These are phyloP conservation scores for Gymnocypris eckloni DNA, from an alignment of 2,797 vertebrate genomes.

Conservation along the genomic window DNA sequence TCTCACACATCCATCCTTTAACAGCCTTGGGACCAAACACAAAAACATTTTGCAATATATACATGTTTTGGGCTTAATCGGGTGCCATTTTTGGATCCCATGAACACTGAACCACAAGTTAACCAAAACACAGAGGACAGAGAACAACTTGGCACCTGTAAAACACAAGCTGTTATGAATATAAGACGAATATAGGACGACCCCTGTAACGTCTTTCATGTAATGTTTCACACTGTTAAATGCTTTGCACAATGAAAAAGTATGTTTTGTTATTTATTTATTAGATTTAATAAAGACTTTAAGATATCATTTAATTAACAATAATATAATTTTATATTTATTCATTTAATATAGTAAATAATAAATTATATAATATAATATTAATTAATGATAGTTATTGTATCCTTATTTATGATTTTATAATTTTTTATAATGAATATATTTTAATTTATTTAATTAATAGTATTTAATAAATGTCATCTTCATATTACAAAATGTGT, in stretches of 20 bases:
- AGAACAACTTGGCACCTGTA: constrained; percentile 1
- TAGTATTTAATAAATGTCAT: background rate
- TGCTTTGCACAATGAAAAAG: background rate
- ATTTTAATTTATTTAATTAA: too few species aligned
- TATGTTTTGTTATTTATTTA: background rate
- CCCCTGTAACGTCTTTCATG: background rate
- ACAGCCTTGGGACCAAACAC: constrained; percentile 17
- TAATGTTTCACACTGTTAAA: background rate
- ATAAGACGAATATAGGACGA: background rate
- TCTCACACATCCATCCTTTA: constrained; percentile 36
- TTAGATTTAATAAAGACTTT: background rate
- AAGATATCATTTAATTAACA: background rate
- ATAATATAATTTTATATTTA: background rate
- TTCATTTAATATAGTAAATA: background rate
- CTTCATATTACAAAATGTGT: background rate
- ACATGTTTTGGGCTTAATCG: background rate
- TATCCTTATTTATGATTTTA: background rate
- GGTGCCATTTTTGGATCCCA: background rate
- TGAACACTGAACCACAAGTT: background rate
- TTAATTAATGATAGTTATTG: background rate
- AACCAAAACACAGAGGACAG: background rate
- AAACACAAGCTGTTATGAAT: background rate
- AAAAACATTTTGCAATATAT: background rate
- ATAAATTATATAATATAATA: background rate
- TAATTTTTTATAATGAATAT: background rate